These are phyloP conservation scores for Corydoras sp. DNA, from an alignment of 2,113 vertebrate species.

Conservation along the genomic window DNA sequence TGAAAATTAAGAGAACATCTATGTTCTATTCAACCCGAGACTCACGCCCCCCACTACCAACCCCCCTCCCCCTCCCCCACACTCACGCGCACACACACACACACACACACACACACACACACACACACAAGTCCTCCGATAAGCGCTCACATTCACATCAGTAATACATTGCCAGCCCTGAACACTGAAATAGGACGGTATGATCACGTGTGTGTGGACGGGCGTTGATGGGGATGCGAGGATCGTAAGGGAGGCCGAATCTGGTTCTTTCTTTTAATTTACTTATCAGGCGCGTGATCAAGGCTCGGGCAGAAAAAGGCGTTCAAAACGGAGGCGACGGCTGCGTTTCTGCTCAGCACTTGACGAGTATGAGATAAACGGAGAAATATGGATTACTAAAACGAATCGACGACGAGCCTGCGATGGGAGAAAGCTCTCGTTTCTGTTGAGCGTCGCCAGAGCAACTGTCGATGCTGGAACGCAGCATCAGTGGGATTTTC, in stretches of 20 bases:
- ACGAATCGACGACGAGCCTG: neutral
- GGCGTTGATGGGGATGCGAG: conserved; percentile 59
- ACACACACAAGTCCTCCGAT: neutral
- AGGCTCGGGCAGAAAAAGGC: neutral
- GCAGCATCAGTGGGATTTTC: neutral
- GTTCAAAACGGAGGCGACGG: conserved; percentile 3
- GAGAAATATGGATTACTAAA: conserved; percentile 12
- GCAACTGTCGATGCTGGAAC: conserved; percentile 43
- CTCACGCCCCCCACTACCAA: conserved; percentile 17
- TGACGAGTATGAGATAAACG: neutral
- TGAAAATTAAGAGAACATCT: no score
- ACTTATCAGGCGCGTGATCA: neutral
- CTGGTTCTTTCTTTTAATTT: conserved; percentile 43
- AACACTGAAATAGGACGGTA: conserved; percentile 61
- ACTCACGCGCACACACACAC: neutral
- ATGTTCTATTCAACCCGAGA: neutral
- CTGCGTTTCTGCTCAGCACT: conserved; percentile 11
- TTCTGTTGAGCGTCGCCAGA: conserved; percentile 13
- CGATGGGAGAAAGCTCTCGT: no score
- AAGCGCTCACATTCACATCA: conserved; percentile 38
- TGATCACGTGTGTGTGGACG: conserved; percentile 51
- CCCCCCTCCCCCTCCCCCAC: neutral
- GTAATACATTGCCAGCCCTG: conserved; percentile 30
- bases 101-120: conserved; percentile 16
- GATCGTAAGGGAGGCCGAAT: conserved; percentile 56